Percentiles rank a stretch among this genome's conserved stretches.
Evolutionary conservation across 2,888 invertebrate species (phyloP).

Genomic region (Heliconius hortense): DNA sequence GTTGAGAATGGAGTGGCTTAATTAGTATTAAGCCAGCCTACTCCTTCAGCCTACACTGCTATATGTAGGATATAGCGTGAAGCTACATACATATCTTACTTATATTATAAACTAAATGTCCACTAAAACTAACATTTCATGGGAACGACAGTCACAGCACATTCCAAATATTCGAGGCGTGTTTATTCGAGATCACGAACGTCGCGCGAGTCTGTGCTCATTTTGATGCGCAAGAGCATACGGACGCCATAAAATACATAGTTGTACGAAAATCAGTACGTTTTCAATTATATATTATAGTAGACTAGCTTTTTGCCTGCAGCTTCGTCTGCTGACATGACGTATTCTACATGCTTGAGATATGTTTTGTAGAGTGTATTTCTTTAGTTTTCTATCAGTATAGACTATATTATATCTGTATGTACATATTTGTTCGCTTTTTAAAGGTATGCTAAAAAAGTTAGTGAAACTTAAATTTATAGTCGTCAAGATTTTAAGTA

Average conservation of each 20-base stretch:
- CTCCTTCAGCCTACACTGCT: too few species aligned
- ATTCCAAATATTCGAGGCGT: conserved; percentile 59
- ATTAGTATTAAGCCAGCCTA: too few species aligned
- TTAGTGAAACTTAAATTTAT: too few species aligned
- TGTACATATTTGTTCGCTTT: too few species aligned
- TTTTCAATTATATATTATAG: conserved; percentile 8
- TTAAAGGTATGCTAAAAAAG: too few species aligned
- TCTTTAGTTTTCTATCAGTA: too few species aligned
- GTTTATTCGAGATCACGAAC: conserved; percentile 72
- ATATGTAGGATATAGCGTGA: background rate
- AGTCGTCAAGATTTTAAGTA: too few species aligned
- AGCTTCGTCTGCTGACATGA: background rate
- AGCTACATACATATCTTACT: background rate
- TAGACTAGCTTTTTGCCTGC: background rate
- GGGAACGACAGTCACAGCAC: conserved; percentile 53
- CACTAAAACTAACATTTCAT: conserved; percentile 30
- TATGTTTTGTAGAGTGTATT: too few species aligned
- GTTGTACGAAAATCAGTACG: conserved; percentile 28
- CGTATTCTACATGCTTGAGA: too few species aligned
- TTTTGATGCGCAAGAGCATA: conserved; percentile 30
- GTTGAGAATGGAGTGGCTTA: too few species aligned
- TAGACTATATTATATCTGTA: too few species aligned
- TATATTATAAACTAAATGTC: background rate
- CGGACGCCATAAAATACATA: conserved; percentile 27
- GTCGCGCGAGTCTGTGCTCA: conserved; percentile 44